Percentiles rank a stretch among this genome's conserved stretches.
Conservation (phyloP, 2,113 vertebrate species). For the Romanogobio albipinnatus region DNA sequence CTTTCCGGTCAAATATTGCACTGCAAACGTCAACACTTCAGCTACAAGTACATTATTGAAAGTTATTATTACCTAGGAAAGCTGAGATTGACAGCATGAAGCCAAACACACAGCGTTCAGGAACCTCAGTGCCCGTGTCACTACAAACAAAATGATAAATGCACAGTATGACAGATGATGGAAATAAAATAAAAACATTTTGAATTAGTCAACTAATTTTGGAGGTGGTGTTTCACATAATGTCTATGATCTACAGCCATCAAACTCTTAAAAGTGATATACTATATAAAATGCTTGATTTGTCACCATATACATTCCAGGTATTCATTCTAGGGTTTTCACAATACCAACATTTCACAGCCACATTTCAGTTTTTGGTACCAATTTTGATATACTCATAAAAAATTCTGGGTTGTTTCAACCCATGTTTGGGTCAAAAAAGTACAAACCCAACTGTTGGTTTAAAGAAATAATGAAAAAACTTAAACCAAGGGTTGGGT, state of each 20-base stretch:
- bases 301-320: not conserved
- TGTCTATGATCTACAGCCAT: not conserved
- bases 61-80: constrained; percentile 74
- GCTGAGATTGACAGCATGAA: constrained; percentile 81
- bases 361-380: too few relatives aligned
- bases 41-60: not conserved
- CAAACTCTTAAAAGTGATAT: not conserved
- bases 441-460: too few relatives aligned
- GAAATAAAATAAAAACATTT: not conserved
- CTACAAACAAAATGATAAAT: constrained; percentile 69
- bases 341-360: too few relatives aligned
- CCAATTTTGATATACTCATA: too few relatives aligned
- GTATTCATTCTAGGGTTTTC: not conserved
- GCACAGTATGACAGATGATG: not conserved
- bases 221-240: not conserved
- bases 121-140: constrained; percentile 80
- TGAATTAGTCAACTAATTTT: not conserved
- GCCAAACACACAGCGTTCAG: constrained; percentile 85
- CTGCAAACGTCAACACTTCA: not conserved
- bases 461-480: too few relatives aligned
- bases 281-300: not conserved
- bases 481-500: too few relatives aligned
- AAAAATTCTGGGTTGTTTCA: too few relatives aligned
- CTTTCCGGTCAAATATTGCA: too few relatives aligned
- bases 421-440: too few relatives aligned